Conservation (phyloP, 2,113 vertebrate species). For the Columbina picui region DNA sequence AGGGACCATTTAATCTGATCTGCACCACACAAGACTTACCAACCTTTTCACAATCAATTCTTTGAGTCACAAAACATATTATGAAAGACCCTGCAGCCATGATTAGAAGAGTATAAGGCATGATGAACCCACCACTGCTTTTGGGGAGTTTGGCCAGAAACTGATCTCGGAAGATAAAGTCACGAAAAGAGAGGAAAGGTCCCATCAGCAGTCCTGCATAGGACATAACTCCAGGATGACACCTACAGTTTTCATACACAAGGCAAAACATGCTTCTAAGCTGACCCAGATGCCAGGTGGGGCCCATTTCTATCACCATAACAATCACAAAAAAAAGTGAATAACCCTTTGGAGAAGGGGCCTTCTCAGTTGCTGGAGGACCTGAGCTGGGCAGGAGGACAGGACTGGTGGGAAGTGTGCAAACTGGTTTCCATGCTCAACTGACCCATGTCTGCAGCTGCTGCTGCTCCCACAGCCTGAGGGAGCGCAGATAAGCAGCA, state of each 20-base stretch:
- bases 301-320: not conserved
- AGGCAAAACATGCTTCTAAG: not conserved
- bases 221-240: not conserved
- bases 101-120: not conserved
- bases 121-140: not conserved
- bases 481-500: conserved; percentile 45
- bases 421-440: conserved; percentile 13
- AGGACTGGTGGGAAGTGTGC: not conserved
- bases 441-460: conserved; percentile 44
- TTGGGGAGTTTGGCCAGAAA: not conserved
- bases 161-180: not conserved
- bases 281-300: not conserved
- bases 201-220: not conserved
- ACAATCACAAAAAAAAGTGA: not conserved
- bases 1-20: not conserved
- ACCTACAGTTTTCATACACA: not conserved
- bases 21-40: not conserved
- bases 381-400: not conserved
- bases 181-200: not conserved
- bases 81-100: not conserved
- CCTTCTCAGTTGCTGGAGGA: not conserved
- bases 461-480: conserved; percentile 23
- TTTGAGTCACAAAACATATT: not conserved
- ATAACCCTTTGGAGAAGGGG: not conserved
- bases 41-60: not conserved